These are phyloP conservation scores for Alces alces DNA, from an alignment of 2,113 vertebrate species.

Conservation along the genomic window DNA sequence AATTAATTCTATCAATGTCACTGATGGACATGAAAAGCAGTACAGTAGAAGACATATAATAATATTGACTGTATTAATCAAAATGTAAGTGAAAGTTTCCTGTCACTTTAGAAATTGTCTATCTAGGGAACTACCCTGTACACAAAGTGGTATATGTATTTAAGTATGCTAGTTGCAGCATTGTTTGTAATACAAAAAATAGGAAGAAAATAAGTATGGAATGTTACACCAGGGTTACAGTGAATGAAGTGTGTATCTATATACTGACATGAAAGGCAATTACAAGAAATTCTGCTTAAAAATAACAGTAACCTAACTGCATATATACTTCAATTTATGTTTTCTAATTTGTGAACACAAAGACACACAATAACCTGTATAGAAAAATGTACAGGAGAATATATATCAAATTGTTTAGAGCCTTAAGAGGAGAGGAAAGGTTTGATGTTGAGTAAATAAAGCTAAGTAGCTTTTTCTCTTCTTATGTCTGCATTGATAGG, in stretches of 20 bases:
- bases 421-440: neutral
- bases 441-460: neutral
- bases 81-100: neutral
- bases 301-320: neutral
- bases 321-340: neutral
- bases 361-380: neutral
- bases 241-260: neutral
- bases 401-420: neutral
- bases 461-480: neutral
- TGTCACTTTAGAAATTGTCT: neutral
- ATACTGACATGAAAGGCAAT: neutral
- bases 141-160: neutral
- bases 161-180: neutral
- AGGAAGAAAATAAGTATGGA: neutral
- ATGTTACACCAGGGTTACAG: neutral
- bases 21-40: neutral
- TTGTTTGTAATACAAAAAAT: neutral
- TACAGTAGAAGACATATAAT: neutral
- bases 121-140: neutral
- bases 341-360: neutral
- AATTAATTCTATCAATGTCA: neutral
- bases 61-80: neutral
- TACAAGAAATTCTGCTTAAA: neutral
- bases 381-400: neutral
- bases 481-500: neutral